Conservation (phyloP, 2,888 invertebrate species). For the Pristionchus entomophagus region DNA sequence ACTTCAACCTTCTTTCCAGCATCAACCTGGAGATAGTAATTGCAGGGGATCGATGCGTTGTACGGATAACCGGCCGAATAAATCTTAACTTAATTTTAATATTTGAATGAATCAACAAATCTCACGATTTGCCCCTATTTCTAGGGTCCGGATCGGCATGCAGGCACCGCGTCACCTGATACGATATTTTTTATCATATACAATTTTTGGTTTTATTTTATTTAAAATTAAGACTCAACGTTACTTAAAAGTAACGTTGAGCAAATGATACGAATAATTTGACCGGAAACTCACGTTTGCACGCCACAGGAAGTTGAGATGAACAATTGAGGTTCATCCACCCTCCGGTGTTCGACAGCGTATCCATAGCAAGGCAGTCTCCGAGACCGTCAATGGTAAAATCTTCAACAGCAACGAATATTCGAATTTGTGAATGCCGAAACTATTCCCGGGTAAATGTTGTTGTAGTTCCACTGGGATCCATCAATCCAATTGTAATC, state of each 20-base stretch:
- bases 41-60: not conserved
- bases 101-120: too few species aligned
- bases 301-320: not conserved
- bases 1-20: not conserved
- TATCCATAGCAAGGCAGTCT: not conserved
- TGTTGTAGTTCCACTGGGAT: not conserved
- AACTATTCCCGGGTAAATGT: not conserved
- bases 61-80: too few species aligned
- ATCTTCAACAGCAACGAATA: too few species aligned
- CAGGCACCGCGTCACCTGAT: not conserved
- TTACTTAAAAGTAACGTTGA: too few species aligned
- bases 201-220: too few species aligned
- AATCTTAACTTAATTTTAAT: too few species aligned
- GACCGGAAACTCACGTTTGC: not conserved
- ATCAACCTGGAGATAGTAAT: not conserved
- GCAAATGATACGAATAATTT: too few species aligned
- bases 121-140: not conserved
- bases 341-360: not conserved
- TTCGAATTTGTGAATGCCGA: too few species aligned
- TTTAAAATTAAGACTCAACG: too few species aligned
- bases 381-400: not conserved
- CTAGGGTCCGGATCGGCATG: not conserved
- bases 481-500: not conserved
- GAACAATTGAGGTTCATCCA: not conserved
- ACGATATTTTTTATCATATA: not conserved